phyloP scores from a whole-genome alignment of 2,888 invertebrate genomes.

The Autographa pulchrina region DNA sequence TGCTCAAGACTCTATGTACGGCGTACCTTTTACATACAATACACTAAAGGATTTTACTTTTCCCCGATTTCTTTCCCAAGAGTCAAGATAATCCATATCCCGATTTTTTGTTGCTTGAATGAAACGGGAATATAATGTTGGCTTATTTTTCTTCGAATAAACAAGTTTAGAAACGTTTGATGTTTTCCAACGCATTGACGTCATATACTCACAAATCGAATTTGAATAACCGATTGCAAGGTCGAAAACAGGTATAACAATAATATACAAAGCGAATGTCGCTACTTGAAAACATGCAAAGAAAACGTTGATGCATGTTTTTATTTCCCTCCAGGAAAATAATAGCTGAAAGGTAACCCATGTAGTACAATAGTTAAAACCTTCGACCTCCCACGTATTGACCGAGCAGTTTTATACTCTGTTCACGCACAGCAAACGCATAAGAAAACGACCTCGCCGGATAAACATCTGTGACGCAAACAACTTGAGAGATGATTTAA shows the following conservation, averaged over 20 bases:
- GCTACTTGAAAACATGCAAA: conserved; percentile 14
- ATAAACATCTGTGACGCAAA: conserved; percentile 67
- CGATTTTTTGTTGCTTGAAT: conserved; percentile 45
- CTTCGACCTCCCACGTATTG: conserved; percentile 41
- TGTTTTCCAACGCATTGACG: conserved; percentile 35
- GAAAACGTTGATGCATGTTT: conserved; percentile 23
- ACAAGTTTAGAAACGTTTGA: conserved; percentile 32
- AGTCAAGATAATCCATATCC: conserved; percentile 38
- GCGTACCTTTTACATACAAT: conserved; percentile 35
- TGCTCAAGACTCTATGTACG: conserved; percentile 24
- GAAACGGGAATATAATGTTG: conserved; percentile 21
- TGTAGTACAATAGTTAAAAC: conserved; percentile 19
- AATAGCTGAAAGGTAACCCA: conserved; percentile 24
- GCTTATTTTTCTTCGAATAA: conserved; percentile 33
- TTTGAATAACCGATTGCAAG: conserved; percentile 45
- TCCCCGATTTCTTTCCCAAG: conserved; percentile 28
- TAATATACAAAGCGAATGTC: conserved; percentile 10
- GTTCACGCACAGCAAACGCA: conserved; percentile 59
- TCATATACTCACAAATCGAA: conserved; percentile 30
- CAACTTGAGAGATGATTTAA: conserved; percentile 58
- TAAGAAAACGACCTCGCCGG: conserved; percentile 59
- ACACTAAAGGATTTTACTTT: conserved; percentile 45
- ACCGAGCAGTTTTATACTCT: conserved; percentile 41
- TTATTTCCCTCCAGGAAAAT: conserved; percentile 36
- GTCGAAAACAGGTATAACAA: conserved; percentile 16